Evolutionary conservation across 2,888 invertebrate species (phyloP).

Genomic region (Hirtodrosophila cameraria): DNA sequence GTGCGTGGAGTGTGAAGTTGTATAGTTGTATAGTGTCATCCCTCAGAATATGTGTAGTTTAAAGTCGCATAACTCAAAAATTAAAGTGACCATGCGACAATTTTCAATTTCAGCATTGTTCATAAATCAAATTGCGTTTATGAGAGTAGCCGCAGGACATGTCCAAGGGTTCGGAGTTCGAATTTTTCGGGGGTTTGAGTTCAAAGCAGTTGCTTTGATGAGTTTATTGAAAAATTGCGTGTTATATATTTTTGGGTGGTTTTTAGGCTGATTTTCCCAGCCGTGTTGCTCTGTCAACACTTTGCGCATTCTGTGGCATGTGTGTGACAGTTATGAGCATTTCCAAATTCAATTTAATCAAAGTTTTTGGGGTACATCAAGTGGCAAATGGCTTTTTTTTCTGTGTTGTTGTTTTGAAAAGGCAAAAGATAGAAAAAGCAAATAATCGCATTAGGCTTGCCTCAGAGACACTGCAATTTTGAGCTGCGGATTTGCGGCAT

Average conservation of each 20-base stretch:
- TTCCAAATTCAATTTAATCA: slow-evolving; percentile 76
- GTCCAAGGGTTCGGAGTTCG: slow-evolving; percentile 14
- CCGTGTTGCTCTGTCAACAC: slow-evolving; percentile 36
- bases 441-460: slow-evolving; percentile 72
- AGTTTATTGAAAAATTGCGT: slow-evolving; percentile 78
- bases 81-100: slow-evolving; percentile 83
- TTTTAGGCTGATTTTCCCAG: slow-evolving; percentile 40
- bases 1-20: slow-evolving; percentile 30
- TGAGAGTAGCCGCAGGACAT: slow-evolving; percentile 64
- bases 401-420: slow-evolving; percentile 38
- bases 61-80: slow-evolving; percentile 82
- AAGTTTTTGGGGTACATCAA: slow-evolving; percentile 43
- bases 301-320: slow-evolving; percentile 53
- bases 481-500: slow-evolving; percentile 56
- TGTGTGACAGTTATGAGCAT: slow-evolving; percentile 79
- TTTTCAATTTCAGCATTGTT: slow-evolving; percentile 75
- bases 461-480: slow-evolving; percentile 24
- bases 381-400: slow-evolving; percentile 50
- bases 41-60: slow-evolving; percentile 53
- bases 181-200: slow-evolving; percentile 42
- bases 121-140: slow-evolving; percentile 77
- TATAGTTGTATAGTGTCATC: slow-evolving; percentile 37
- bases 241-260: slow-evolving; percentile 72
- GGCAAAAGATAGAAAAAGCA: slow-evolving; percentile 34
- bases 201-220: slow-evolving; percentile 71